phyloP scores from a whole-genome alignment of 1,140 invertebrate genomes.

The Nymphalis io region DNA sequence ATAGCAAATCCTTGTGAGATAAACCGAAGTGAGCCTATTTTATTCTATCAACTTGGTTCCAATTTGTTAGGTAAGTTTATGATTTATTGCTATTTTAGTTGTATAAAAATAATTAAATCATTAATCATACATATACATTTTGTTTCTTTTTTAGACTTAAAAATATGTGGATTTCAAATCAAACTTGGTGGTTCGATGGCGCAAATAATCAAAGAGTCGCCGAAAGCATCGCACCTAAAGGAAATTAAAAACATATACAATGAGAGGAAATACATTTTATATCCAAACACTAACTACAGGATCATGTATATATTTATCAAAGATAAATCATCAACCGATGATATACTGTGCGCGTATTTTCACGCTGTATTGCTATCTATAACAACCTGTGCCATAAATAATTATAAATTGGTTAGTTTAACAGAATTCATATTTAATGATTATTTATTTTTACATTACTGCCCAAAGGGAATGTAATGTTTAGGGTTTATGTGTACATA shows the following conservation, averaged over 20 bases:
- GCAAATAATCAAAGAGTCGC: conserved; percentile 48
- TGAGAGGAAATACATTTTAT: conserved; percentile 76
- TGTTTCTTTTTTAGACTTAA: conserved; percentile 68
- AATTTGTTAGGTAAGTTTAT: conserved; percentile 49
- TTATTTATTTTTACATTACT: no score
- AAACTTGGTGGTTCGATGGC: conserved; percentile 80
- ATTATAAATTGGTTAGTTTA: conserved; percentile 50
- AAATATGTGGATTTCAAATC: conserved; percentile 80
- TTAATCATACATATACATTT: background rate
- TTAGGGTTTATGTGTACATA: no score
- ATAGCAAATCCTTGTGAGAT: conserved; percentile 62
- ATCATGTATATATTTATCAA: conserved; percentile 78
- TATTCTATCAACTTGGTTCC: conserved; percentile 60
- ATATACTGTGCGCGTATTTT: conserved; percentile 83
- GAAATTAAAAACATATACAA: conserved; percentile 66
- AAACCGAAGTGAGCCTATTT: conserved; percentile 75
- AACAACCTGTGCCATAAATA: conserved; percentile 52
- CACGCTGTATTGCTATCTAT: conserved; percentile 78
- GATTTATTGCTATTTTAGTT: background rate
- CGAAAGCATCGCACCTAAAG: conserved; percentile 54
- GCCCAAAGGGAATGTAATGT: no score
- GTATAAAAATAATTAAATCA: no score
- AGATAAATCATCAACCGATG: conserved; percentile 60
- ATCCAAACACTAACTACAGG: conserved; percentile 66
- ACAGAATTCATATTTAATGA: background rate